Evolutionary conservation across 2,888 invertebrate species (phyloP), one percentile per base, ranked within the genome.

Genomic region (Drosophila atripex): DNA sequence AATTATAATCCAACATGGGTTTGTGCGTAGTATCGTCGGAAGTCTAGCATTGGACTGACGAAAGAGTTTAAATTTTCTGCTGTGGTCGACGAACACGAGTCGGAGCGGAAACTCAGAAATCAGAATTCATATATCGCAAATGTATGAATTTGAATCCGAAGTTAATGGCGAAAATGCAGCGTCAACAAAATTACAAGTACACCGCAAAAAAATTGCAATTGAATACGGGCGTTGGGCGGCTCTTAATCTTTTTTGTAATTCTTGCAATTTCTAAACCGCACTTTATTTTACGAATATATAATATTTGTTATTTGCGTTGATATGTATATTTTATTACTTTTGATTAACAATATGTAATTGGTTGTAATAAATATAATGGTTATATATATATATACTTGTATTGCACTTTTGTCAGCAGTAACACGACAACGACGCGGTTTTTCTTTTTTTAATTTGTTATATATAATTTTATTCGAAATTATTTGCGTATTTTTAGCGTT

Each of bases 1-100:
- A 90, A 90, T 90, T 91, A 91, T 91, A 90, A 90, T 90, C 89
- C 90, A 90, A 91, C 90, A 90, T 89, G 86, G 82, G 88, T 79
- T 88, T 88, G 89, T 89, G 80, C 82, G 79, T 80, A 59, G 18
- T 54, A 45, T 61, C 55, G 53, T 64, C 64, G 50, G 38, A 8
- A 69, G 60, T 55, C 41, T 28, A 46, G 46, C 64, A 59, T 64
- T 51, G 32, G 46, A 14, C 51, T 52, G 50, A 51, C 52, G 71
- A 51, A 70, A 47, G 43, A 32, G 53, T 30, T 59, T 52, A 30
- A 21, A 25, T 51, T 52, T 46, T 47, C 46, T 46, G 52, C 60
- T 58, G 57, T 47, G 52, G 38, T 14, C 52, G 41, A 49, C 55
- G 38, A 57, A 73, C 54, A 59, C 53, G 70, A 78, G 65, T 73